Evolutionary conservation across 2,888 invertebrate genomes (phyloP).

Genomic region (Meiosimyza platycephala): DNA sequence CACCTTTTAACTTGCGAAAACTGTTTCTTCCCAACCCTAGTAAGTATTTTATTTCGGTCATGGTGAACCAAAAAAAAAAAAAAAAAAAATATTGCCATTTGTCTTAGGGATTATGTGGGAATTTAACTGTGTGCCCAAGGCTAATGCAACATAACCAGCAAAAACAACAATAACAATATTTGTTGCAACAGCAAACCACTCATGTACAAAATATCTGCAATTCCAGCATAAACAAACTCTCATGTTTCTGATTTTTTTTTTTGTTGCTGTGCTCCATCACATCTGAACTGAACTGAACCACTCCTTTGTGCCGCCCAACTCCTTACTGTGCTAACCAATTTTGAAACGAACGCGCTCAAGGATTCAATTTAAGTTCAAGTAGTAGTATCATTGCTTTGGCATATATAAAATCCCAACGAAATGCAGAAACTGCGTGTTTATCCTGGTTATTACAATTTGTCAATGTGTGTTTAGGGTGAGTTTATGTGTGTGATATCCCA

Average conservation of each 20-base stretch:
- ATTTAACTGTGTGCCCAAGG: background rate
- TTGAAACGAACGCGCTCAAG: background rate
- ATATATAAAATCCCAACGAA: slow-evolving; percentile 17
- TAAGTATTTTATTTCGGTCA: too few relatives aligned
- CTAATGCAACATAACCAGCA: slow-evolving; percentile 1
- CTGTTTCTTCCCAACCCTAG: too few relatives aligned
- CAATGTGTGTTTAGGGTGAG: slow-evolving; percentile 9
- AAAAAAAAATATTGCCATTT: background rate
- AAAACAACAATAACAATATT: slow-evolving; percentile 2
- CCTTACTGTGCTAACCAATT: background rate
- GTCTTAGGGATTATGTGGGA: too few relatives aligned
- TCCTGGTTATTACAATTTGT: slow-evolving; percentile 28
- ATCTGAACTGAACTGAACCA: background rate
- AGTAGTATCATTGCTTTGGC: background rate
- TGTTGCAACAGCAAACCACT: background rate
- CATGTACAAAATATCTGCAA: slow-evolving; percentile 4
- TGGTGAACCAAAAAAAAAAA: background rate
- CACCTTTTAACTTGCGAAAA: too few relatives aligned
- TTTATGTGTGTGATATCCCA: background rate
- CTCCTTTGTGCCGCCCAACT: background rate
- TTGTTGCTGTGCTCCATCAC: background rate
- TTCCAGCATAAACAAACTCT: background rate
- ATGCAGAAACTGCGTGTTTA: slow-evolving; percentile 17
- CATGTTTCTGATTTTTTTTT: background rate
- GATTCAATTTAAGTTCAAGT: slow-evolving; percentile 30